phyloP scores from a whole-genome alignment of 2,888 invertebrate species.

The Stenodema calcarata region DNA sequence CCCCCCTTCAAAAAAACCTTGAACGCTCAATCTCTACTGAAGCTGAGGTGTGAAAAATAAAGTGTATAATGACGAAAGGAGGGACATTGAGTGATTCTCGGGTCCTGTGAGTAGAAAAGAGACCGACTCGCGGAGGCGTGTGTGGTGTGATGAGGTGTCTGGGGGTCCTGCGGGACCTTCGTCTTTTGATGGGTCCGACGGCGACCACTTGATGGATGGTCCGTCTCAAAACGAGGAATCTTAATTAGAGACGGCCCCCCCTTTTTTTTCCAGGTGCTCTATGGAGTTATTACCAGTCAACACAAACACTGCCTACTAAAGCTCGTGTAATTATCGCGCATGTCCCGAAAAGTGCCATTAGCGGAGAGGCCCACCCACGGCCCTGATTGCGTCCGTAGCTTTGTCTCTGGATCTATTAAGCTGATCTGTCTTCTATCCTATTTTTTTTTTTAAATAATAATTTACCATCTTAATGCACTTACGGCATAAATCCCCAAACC shows the following conservation, averaged over 20 bases:
- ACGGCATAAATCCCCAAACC: neutral
- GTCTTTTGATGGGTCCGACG: constrained; percentile 13
- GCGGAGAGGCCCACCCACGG: constrained; percentile 7
- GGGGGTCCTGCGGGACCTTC: neutral
- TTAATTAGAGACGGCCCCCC: constrained; percentile 45
- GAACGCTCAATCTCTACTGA: constrained; percentile 7
- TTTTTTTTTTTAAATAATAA: neutral
- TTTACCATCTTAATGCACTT: neutral
- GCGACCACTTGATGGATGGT: constrained; percentile 25
- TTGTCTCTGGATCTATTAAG: neutral
- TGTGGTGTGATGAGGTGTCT: constrained; percentile 29
- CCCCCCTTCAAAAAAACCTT: constrained; percentile 8
- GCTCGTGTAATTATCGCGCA: constrained; percentile 36
- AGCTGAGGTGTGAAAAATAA: constrained; percentile 47
- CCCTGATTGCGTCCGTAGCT: neutral
- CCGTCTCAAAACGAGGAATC: constrained; percentile 44
- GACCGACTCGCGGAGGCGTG: constrained; percentile 29
- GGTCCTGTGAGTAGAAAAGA: constrained; percentile 13
- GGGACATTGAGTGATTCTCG: constrained; percentile 50
- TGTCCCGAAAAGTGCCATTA: constrained; percentile 21
- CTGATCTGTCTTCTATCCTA: neutral
- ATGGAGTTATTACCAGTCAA: constrained; percentile 53
- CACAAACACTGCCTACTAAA: constrained; percentile 49
- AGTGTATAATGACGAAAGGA: constrained; percentile 37
- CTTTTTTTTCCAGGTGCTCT: constrained; percentile 44